Base-by-base conservation (phyloP, 2,113 vertebrate genomes). In the Corythaixoides concolor region DNA sequence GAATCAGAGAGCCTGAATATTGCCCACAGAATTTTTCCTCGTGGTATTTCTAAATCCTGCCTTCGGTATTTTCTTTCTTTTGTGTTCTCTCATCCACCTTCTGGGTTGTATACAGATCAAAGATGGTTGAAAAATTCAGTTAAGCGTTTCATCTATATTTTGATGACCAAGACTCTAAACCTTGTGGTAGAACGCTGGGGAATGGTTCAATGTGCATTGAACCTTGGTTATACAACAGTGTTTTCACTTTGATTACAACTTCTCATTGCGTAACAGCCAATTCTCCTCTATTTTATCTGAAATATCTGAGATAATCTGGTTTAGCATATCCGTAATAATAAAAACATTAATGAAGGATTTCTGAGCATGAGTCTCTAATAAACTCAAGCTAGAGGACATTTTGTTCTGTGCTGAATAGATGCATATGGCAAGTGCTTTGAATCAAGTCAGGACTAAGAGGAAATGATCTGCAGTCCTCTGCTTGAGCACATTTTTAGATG, bases 401-500 rank as follows among this genome's bases (percentile, higher is more conserved):
- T 24, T 88, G 92, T 85, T 94, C 56, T 30, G 59, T 35, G 81
- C 49, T 90, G 78, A 73, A 55, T 68, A 80, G 70, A 84, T 85
- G 49, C 37, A 59, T 68, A 47, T 67, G 69, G 41, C 47, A 77
- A 96, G 20, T 63, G 76, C 53, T 90, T 59, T 64, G 53, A 87
- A 77, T 70, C 28, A 77, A 91, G 24, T 82, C 88, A 83, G 50
- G 56, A 73, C 74, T 85, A 78, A 88, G 77, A 90, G 90, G 59
- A 96, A 95, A 95, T 89, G 47, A 83, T 91, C 50, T 77, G 78
- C 62, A 83, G 90, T 63, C 55, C 53, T 83, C 64, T 93, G n/a
- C 55, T 72, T 82, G 63, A 92, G 59, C 85, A 90, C 45, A 28
- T 91, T 85, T 89, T 95, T 85, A 96, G 80, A 83, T 63, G 90